Conservation (phyloP, 1,140 invertebrate genomes). For the Tenebrio molitor region DNA sequence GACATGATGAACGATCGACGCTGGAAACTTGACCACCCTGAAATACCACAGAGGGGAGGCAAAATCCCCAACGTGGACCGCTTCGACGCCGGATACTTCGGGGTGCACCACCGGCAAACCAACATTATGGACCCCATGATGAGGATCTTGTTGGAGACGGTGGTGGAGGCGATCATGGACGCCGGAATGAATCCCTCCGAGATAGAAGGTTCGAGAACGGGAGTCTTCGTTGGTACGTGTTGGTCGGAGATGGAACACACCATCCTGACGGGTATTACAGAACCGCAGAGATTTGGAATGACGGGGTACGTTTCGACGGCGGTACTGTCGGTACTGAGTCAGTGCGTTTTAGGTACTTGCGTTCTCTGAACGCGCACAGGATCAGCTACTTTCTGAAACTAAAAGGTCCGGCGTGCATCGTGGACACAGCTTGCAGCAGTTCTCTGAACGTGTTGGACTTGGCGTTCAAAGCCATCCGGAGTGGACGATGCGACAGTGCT, state of each 20-base stretch:
- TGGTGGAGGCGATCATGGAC: conserved; percentile 92
- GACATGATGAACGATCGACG: conserved; percentile 76
- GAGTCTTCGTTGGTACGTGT: conserved; percentile 80
- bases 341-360: no score
- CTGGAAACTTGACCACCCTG: conserved; percentile 85
- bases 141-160: conserved; percentile 85
- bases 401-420: conserved; percentile 83
- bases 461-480: conserved; percentile 82
- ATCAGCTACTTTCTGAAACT: conserved; percentile 83
- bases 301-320: no score
- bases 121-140: conserved; percentile 92
- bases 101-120: conserved; percentile 84
- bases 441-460: conserved; percentile 88
- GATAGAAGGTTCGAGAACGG: conserved; percentile 80
- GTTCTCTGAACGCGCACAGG: conserved; percentile 85
- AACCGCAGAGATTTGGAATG: background rate
- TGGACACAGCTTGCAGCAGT: conserved; percentile 94
- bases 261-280: conserved; percentile 77
- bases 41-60: conserved; percentile 81
- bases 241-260: conserved; percentile 82
- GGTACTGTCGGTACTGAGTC: no score
- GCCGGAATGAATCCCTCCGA: conserved; percentile 78
- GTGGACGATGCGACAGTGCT: conserved; percentile 87
- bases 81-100: conserved; percentile 89
- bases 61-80: conserved; percentile 85